A percentile compares a stretch with the other conserved stretches of the same genome.
phyloP scores from a whole-genome alignment of 2,888 invertebrate genomes.

The Dryomyza anilis region DNA sequence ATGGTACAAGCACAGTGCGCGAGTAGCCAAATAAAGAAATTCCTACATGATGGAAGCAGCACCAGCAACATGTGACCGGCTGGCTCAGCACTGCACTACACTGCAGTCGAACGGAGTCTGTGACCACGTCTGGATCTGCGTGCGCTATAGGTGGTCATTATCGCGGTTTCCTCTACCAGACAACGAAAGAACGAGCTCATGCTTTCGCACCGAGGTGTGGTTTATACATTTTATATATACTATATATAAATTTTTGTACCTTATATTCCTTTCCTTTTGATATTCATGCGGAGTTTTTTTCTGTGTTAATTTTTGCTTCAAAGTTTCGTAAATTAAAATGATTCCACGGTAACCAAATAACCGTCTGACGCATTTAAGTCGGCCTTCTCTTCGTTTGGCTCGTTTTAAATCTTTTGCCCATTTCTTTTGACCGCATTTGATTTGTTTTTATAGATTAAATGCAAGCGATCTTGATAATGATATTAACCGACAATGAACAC shows the following conservation, averaged over 20 bases:
- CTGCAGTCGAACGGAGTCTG: neutral
- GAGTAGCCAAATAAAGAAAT: no score
- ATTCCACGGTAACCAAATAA: conserved; percentile 3
- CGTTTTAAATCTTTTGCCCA: no score
- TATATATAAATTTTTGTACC: neutral
- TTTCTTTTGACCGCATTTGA: conserved; percentile 46
- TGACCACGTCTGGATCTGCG: conserved; percentile 31
- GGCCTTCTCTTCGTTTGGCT: neutral
- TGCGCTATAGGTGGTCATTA: conserved; percentile 54
- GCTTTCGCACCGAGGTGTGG: neutral
- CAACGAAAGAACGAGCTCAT: no score
- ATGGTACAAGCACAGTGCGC: neutral
- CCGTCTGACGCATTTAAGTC: neutral
- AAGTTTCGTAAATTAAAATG: conserved; percentile 24
- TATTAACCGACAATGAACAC: conserved; percentile 48
- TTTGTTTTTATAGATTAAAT: conserved; percentile 57
- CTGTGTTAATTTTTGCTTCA: neutral
- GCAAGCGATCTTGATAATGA: conserved; percentile 59
- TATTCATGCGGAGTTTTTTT: neutral
- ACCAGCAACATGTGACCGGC: no score
- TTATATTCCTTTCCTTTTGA: neutral
- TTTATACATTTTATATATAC: neutral
- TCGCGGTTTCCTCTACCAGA: conserved; percentile 38
- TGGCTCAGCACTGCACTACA: no score
- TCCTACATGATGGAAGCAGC: no score